phyloP scores from a whole-genome alignment of 2,113 vertebrate species.

The Dermatemys mawii region DNA sequence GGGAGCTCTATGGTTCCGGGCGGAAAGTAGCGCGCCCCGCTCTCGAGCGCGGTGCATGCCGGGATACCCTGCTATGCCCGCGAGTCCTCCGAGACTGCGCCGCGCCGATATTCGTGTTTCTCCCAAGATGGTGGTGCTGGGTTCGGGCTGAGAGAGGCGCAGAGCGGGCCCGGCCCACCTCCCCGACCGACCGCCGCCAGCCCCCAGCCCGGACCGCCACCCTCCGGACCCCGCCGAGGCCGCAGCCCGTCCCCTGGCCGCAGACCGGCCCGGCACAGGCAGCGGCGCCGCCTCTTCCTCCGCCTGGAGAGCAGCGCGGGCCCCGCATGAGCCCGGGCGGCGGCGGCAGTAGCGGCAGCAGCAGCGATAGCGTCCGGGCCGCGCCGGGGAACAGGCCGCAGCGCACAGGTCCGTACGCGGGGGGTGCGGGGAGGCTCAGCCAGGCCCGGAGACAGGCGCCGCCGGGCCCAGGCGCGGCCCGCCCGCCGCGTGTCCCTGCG shows the following conservation, averaged over 20 bases:
- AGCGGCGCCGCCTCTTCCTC: not conserved
- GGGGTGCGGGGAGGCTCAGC: not conserved
- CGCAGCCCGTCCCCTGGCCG: not conserved
- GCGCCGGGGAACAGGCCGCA: constrained; percentile 63
- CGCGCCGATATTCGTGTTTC: constrained; percentile 61
- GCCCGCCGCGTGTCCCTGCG: not conserved
- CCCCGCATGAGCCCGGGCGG: constrained; percentile 76
- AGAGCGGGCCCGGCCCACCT: not conserved
- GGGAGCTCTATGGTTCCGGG: not conserved
- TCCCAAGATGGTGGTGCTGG: constrained; percentile 77
- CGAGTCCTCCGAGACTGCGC: constrained; percentile 68
- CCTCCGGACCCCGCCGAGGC: not conserved
- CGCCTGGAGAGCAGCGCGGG: constrained; percentile 54
- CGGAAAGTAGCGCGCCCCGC: not conserved
- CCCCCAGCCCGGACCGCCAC: not conserved
- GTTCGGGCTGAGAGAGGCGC: constrained; percentile 50
- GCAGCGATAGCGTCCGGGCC: not conserved
- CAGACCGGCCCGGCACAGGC: not conserved
- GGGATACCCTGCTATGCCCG: constrained; percentile 63
- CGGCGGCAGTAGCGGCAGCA: constrained; percentile 23
- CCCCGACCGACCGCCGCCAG: not conserved
- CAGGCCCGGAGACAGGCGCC: not conserved
- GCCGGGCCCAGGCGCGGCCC: not conserved
- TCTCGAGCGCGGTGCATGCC: constrained; percentile 59
- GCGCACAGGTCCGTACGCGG: constrained; percentile 37